Conservation (phyloP, 2,113 vertebrate species). For the Pavo muticus region DNA sequence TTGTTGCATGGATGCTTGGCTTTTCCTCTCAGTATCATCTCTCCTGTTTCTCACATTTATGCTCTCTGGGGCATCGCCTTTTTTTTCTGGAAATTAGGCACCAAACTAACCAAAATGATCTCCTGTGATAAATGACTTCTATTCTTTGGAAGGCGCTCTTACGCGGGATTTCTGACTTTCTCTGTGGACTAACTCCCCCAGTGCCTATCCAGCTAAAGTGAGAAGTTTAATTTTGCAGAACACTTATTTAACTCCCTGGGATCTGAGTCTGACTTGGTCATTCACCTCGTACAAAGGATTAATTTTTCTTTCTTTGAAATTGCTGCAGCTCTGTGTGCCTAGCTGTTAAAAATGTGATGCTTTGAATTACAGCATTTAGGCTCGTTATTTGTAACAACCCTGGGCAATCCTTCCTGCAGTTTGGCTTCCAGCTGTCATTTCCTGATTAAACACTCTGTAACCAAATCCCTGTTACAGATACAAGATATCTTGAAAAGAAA, state of each 20-base stretch:
- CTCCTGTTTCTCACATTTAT: neutral
- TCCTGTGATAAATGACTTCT: neutral
- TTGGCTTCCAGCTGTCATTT: neutral
- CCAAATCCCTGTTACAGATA: neutral
- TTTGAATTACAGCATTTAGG: neutral
- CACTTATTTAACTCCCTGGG: neutral
- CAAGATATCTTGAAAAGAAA: neutral
- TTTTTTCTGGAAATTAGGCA: neutral
- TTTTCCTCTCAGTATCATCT: neutral
- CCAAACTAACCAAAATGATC: neutral
- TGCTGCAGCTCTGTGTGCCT: neutral
- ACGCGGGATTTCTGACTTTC: neutral
- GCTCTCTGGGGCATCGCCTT: fast-evolving
- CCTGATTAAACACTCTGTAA: neutral
- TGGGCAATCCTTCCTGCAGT: neutral
- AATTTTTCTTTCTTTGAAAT: neutral
- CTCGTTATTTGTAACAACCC: neutral
- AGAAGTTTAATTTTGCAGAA: constrained; percentile 5
- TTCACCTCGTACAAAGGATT: neutral
- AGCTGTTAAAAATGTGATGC: neutral
- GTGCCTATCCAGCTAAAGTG: neutral
- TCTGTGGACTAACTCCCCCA: neutral
- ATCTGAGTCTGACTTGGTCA: neutral
- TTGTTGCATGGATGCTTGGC: neutral
- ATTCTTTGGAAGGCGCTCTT: neutral